A percentile compares a stretch with the other conserved stretches of the same genome.
Evolutionary conservation across 2,888 invertebrate genomes (phyloP).

Genomic region (Paralinhomoeus sp.): DNA sequence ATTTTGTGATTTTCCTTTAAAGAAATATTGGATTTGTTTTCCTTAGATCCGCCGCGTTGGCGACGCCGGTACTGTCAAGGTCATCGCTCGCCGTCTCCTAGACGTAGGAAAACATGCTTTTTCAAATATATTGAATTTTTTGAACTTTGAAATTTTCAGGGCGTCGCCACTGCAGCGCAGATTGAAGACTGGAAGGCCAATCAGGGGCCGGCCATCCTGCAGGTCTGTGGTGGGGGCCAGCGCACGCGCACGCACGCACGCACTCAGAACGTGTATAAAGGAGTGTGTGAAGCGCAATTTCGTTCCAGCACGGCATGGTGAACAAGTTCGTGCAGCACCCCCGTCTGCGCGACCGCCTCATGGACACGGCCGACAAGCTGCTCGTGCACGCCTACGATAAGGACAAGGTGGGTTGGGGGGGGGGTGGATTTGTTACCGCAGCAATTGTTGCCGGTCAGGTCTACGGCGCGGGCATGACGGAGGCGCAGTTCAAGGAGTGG

Average conservation of each 20-base stretch:
- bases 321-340: conserved; percentile 12
- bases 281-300: no score
- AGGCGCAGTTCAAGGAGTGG: conserved; percentile 7
- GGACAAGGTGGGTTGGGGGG: conserved; percentile 3
- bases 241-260: no score
- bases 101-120: no score
- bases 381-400: conserved; percentile 11
- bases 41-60: conserved; percentile 1
- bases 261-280: no score
- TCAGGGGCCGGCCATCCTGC: conserved; percentile 10
- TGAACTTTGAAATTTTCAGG: no score
- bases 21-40: no score
- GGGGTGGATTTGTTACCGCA: background rate
- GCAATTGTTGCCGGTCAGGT: background rate
- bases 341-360: conserved; percentile 10
- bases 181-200: conserved; percentile 11
- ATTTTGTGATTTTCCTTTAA: no score
- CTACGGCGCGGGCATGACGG: conserved; percentile 2
- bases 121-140: no score
- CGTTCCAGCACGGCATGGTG: conserved; percentile 8
- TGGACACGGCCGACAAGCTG: conserved; percentile 9
- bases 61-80: conserved; percentile 1
- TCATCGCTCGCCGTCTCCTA: background rate
- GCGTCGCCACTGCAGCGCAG: conserved; percentile 1
- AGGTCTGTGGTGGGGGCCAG: no score